Percentiles rank a stretch among this genome's conserved stretches.
Evolutionary conservation across 2,888 invertebrate species (phyloP).

Genomic region (Megastigmus dorsalis): DNA sequence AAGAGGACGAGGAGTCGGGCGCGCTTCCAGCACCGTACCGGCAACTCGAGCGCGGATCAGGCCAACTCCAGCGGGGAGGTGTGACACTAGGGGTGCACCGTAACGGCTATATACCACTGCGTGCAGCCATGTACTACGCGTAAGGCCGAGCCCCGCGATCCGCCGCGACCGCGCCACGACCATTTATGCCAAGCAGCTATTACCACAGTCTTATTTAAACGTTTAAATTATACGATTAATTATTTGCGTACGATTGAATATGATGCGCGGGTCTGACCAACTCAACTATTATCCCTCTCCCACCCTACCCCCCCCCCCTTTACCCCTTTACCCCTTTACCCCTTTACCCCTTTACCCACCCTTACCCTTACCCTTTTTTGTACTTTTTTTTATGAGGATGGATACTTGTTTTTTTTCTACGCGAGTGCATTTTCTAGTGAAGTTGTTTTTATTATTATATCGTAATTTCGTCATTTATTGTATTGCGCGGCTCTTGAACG

Average conservation of each 20-base stretch:
- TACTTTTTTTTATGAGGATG: conserved; percentile 10
- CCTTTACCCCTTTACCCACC: background rate
- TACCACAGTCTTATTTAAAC: conserved; percentile 37
- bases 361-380: background rate
- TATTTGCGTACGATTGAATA: too few species aligned
- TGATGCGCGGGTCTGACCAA: conserved; percentile 9
- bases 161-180: background rate
- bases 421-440: conserved; percentile 51
- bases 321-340: background rate
- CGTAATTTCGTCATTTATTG: conserved; percentile 23
- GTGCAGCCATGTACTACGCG: too few species aligned
- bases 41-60: conserved; percentile 24
- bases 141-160: too few species aligned
- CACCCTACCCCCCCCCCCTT: background rate
- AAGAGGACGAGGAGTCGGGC: conserved; percentile 64
- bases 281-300: background rate
- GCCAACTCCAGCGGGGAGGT: conserved; percentile 57
- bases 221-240: conserved; percentile 17
- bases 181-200: conserved; percentile 33
- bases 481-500: conserved; percentile 13
- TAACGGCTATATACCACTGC: too few species aligned
- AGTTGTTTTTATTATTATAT: conserved; percentile 43
- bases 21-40: conserved; percentile 46
- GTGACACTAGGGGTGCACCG: conserved; percentile 18
- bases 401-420: conserved; percentile 27